phyloP scores from a whole-genome alignment of 1,140 invertebrate genomes.

The Formica selysi region DNA sequence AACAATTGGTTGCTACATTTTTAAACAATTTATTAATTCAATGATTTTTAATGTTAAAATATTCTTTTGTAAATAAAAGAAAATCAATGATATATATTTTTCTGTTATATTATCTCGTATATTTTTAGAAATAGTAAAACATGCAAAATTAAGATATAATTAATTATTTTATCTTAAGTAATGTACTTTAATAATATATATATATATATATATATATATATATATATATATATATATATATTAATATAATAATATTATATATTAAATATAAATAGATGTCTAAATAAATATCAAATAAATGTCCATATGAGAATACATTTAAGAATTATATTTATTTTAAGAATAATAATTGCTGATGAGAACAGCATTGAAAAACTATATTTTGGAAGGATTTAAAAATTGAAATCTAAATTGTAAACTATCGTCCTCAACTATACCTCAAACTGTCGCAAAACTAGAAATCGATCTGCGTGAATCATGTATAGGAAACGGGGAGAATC shows the following conservation, averaged over 20 bases:
- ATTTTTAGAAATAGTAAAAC: no score
- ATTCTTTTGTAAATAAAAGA: neutral
- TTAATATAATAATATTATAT: no score
- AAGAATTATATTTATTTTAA: neutral
- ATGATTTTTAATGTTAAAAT: neutral
- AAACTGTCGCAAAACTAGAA: neutral
- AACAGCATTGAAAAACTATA: neutral
- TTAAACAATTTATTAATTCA: neutral
- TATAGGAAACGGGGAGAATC: neutral
- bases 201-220: no score
- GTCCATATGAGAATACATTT: neutral
- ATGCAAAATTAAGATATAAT: no score
- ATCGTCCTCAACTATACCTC: neutral
- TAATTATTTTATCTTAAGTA: neutral
- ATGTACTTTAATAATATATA: neutral
- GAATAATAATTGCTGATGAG: neutral
- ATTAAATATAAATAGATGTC: neutral
- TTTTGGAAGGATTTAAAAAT: neutral
- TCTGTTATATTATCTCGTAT: no score
- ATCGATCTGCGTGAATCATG: conserved; percentile 5
- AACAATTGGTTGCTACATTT: neutral
- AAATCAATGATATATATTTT: neutral
- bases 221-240: no score
- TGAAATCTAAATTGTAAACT: neutral
- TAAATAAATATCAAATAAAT: neutral